phyloP scores from a whole-genome alignment of 2,797 vertebrate species.

The Pogonophryne albipinna region DNA sequence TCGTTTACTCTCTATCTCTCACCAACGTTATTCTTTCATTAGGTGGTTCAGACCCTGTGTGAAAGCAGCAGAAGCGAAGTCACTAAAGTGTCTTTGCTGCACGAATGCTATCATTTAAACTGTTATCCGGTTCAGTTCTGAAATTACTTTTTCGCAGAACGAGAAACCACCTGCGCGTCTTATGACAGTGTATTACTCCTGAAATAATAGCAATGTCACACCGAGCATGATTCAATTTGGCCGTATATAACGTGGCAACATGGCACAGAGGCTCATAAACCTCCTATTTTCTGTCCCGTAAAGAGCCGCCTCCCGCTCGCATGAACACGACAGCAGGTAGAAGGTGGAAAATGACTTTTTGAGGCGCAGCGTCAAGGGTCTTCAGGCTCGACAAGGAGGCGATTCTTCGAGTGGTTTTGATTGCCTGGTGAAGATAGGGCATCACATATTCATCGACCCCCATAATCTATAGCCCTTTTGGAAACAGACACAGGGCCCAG shows the following conservation, averaged over 20 bases:
- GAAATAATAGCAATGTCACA: conserved; percentile 51
- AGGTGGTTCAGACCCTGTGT: conserved; percentile 26
- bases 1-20: conserved; percentile 41
- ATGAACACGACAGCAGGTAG: conserved; percentile 26
- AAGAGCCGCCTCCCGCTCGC: conserved; percentile 9
- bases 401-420: conserved; percentile 40
- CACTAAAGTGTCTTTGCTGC: conserved; percentile 35
- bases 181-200: conserved; percentile 25
- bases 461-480: conserved; percentile 63
- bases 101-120: conserved; percentile 52
- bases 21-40: conserved; percentile 38
- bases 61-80: conserved; percentile 31
- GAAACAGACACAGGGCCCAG: conserved; percentile 54
- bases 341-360: conserved; percentile 20
- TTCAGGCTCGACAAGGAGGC: conserved; percentile 44
- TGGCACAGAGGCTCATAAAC: conserved; percentile 43
- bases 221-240: conserved; percentile 54
- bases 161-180: conserved; percentile 39
- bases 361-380: conserved; percentile 5
- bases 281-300: conserved; percentile 26
- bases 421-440: conserved; percentile 60
- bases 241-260: conserved; percentile 34
- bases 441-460: conserved; percentile 75
- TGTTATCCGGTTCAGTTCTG: conserved; percentile 11
- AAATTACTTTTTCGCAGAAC: conserved; percentile 44